Base-by-base conservation (phyloP, 2,797 vertebrate genomes). In the Molossus molossus region DNA sequence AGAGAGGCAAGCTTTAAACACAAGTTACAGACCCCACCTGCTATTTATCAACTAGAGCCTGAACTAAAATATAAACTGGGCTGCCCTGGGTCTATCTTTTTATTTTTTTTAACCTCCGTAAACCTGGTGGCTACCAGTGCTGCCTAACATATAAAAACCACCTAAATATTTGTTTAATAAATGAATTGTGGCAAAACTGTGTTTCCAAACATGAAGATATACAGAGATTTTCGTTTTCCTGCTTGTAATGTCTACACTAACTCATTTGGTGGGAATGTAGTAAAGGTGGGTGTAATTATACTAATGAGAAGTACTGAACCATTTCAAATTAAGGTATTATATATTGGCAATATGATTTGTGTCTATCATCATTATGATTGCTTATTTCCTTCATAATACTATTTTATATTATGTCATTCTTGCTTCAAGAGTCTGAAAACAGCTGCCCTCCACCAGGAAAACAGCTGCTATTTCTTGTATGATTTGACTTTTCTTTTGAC, bases 141-240 rank as follows among this genome's bases (percentile, higher is more conserved):
- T 90, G 21, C 17, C 58, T 40, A 29, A 79, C 50, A 65, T 50
- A 9, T 18, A 60, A 92, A 64, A 62, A 75, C 8, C 10, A 89
- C 21, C 23, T 62, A 85, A 65, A 88, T 90, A 58, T 58, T 48
- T 81, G 40, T 57, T 94, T 91, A 64, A 45, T 60, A 72, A 93
- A 64, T 94, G 33, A 96, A 77, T 45, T 75, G 57, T 58, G 72
- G 15, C 80, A 90, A 77, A 95, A 75, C 70, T 58, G 25, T 81
- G 64, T 70, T 87, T 92, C 48, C 21, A 87, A 84, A 62, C 29
- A 50, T 65, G 81, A 90, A 53, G 58, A 83, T n/a, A 18, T 18
- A 13, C 45, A 76, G 33, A 58, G 27, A 82, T 50, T 85, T 90
- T 86, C 7, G 1, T 77, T 83, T 73, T 5, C 57, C 18, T 13